Conservation (phyloP, 2,797 vertebrate species). For the Coendou prehensilis region DNA sequence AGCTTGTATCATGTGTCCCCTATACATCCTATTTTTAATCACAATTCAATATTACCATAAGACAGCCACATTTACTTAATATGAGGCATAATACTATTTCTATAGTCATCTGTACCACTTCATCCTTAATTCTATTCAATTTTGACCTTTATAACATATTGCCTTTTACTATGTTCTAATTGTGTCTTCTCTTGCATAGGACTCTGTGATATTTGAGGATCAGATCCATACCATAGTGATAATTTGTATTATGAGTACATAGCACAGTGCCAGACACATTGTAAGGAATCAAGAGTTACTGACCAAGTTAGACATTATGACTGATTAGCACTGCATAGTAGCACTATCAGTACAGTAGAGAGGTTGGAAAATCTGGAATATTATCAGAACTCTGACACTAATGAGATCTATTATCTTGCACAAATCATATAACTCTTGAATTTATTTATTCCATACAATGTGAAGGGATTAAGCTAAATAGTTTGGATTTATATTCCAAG, state of each 20-base stretch:
- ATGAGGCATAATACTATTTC: conserved; percentile 30
- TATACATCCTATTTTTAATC: conserved; percentile 10
- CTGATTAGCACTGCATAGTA: background rate
- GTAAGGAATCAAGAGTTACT: background rate
- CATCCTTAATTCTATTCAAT: conserved; percentile 33
- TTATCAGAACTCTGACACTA: conserved; percentile 34
- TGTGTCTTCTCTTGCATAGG: conserved; percentile 47
- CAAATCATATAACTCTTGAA: conserved; percentile 2
- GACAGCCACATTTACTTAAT: conserved; percentile 17
- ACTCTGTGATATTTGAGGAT: conserved; percentile 2
- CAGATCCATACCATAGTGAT: background rate
- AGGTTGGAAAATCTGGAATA: background rate
- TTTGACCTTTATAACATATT: conserved; percentile 26
- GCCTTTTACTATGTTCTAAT: conserved; percentile 42
- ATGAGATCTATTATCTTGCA: background rate
- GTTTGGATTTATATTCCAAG: conserved; percentile 35
- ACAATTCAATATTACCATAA: conserved; percentile 13
- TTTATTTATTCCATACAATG: conserved; percentile 35
- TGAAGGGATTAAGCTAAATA: conserved; percentile 53
- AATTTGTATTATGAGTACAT: conserved; percentile 42
- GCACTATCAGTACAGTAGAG: background rate
- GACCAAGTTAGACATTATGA: background rate
- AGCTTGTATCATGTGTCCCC: conserved; percentile 4
- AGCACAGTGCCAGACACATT: background rate
- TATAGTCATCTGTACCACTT: conserved; percentile 2